Conservation (phyloP, 2,888 invertebrate species). For the Acleris cristana region DNA sequence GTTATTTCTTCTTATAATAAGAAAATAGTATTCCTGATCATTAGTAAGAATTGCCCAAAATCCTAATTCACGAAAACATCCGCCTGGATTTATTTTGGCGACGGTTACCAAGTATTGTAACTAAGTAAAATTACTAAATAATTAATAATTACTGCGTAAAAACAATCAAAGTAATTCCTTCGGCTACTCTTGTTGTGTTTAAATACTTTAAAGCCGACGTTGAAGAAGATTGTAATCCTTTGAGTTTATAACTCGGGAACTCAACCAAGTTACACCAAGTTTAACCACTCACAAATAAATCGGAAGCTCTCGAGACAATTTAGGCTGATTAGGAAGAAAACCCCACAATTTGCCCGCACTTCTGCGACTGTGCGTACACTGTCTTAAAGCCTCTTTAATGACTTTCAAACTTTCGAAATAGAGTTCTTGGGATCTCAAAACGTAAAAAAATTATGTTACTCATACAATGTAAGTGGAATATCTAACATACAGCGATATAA, state of each 20-base stretch:
- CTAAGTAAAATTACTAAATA: not conserved
- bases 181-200: conserved; percentile 16
- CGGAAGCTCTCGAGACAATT: conserved; percentile 19
- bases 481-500: not conserved
- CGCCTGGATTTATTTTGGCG: not conserved
- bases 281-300: conserved; percentile 34
- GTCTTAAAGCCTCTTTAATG: conserved; percentile 7
- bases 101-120: not conserved
- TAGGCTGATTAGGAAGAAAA: conserved; percentile 23
- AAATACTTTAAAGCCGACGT: conserved; percentile 26
- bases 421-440: not conserved
- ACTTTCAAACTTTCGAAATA: not conserved
- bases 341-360: conserved; percentile 23
- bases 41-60: too few species aligned
- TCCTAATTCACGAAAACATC: too few species aligned
- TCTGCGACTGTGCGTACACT: conserved; percentile 5
- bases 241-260: conserved; percentile 29
- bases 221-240: conserved; percentile 25
- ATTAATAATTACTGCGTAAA: conserved; percentile 6
- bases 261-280: conserved; percentile 27
- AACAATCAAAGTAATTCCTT: conserved; percentile 16
- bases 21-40: too few species aligned
- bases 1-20: too few species aligned
- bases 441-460: not conserved
- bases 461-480: not conserved